Evolutionary conservation across 2,797 vertebrate species (phyloP).

Genomic region (Jordanella pulchra): DNA sequence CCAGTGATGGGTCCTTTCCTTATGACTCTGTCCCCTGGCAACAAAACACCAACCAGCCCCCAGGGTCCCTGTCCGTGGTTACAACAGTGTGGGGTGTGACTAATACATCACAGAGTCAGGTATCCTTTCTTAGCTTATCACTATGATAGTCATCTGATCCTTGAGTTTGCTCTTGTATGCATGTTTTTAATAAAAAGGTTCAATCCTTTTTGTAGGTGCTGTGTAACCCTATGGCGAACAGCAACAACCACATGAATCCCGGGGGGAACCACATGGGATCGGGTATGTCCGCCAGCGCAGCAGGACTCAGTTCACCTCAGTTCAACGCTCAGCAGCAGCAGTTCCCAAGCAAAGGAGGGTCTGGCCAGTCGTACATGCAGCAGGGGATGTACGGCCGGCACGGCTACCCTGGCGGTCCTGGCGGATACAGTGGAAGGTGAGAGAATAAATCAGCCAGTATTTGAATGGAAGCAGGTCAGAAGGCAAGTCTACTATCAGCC

Average conservation of each 20-base stretch:
- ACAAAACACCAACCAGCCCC: constrained; percentile 97
- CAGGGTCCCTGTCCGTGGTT: constrained; percentile 97
- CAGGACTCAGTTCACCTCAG: constrained; percentile 94
- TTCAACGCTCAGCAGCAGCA: constrained; percentile 96
- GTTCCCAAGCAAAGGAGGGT: constrained; percentile 92
- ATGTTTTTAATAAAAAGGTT: neutral
- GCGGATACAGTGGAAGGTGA: constrained; percentile 94
- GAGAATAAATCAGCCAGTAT: neutral
- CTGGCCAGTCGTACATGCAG: constrained; percentile 93
- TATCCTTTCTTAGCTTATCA: constrained; percentile 59
- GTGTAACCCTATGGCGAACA: constrained; percentile 96
- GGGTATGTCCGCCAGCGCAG: constrained; percentile 91
- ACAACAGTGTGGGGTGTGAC: constrained; percentile 99
- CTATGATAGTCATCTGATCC: neutral
- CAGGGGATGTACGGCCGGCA: constrained; percentile 95
- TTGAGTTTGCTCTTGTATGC: neutral
- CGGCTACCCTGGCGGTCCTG: constrained; percentile 90
- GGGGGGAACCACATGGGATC: constrained; percentile 95
- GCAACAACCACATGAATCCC: constrained; percentile 97
- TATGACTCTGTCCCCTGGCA: constrained; percentile 99
- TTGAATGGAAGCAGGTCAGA: neutral
- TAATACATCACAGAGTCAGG: constrained; percentile 99
- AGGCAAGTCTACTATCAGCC: neutral
- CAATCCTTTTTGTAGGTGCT: constrained; percentile 83
- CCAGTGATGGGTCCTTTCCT: constrained; percentile 98